phyloP scores from a whole-genome alignment of 2,113 vertebrate species.

The Anolis sagrei region DNA sequence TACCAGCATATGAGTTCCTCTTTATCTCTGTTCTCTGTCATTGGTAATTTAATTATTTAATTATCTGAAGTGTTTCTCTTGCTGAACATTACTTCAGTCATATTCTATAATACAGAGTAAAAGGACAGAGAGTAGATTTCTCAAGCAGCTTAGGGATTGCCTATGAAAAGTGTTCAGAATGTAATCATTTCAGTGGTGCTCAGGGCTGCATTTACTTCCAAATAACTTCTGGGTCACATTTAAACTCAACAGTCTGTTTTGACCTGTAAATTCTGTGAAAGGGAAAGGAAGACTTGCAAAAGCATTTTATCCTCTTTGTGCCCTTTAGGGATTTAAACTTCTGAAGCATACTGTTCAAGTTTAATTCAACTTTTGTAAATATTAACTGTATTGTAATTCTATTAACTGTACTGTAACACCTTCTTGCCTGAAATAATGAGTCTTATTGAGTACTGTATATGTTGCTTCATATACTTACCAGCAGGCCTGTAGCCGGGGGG shows the following conservation, averaged over 20 bases:
- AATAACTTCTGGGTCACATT: background rate
- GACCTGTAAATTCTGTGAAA: too few species aligned
- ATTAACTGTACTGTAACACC: constrained; percentile 16
- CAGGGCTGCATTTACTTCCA: background rate
- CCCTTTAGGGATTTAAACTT: background rate
- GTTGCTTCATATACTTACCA: background rate
- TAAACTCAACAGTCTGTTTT: background rate
- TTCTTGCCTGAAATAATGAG: constrained; percentile 25
- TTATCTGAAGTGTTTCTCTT: background rate
- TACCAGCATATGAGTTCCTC: too few species aligned
- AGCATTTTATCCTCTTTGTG: background rate
- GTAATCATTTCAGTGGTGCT: background rate
- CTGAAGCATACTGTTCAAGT: background rate
- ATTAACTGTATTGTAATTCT: constrained; percentile 21
- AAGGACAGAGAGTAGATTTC: background rate
- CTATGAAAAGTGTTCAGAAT: background rate
- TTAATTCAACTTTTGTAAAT: constrained; percentile 1
- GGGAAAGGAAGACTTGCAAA: background rate
- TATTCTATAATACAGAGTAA: background rate
- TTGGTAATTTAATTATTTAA: too few species aligned
- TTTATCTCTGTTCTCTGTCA: too few species aligned
- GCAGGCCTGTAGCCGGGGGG: too few species aligned
- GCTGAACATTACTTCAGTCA: background rate
- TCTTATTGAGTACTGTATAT: constrained; percentile 31
- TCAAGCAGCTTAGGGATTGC: background rate